Conservation (phyloP, 2,797 vertebrate species). For the Schizopygopsis pylzovi region DNA sequence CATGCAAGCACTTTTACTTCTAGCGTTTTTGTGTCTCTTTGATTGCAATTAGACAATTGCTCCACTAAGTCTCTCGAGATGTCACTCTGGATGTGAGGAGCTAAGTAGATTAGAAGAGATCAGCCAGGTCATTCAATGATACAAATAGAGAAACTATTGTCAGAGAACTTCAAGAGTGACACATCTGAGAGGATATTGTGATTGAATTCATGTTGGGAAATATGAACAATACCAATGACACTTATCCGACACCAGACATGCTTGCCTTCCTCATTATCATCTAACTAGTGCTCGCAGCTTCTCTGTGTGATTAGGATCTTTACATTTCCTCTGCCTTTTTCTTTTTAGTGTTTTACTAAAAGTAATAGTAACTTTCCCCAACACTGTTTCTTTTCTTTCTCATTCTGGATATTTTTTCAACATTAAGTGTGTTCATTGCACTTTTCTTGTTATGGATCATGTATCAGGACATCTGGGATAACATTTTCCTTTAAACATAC, state of each 20-base stretch:
- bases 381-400: neutral
- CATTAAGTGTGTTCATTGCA: conserved; percentile 33
- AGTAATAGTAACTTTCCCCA: neutral
- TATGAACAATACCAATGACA: conserved; percentile 33
- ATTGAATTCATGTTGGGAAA: conserved; percentile 16
- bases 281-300: conserved; percentile 35
- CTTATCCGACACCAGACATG: conserved; percentile 43
- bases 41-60: neutral
- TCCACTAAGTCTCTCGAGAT: neutral
- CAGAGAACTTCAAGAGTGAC: conserved; percentile 8
- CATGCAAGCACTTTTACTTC: neutral
- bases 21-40: neutral
- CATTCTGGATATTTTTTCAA: conserved; percentile 14
- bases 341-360: neutral
- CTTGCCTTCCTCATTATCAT: conserved; percentile 31
- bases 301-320: conserved; percentile 32
- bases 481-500: neutral
- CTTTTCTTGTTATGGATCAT: conserved; percentile 32
- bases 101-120: conserved; percentile 45
- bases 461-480: conserved; percentile 25
- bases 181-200: conserved; percentile 42
- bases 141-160: neutral
- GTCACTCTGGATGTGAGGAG: conserved; percentile 26
- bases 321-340: conserved; percentile 2
- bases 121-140: neutral